Conservation (phyloP, 2,888 invertebrate species). For the Patella ulyssiponensis region DNA sequence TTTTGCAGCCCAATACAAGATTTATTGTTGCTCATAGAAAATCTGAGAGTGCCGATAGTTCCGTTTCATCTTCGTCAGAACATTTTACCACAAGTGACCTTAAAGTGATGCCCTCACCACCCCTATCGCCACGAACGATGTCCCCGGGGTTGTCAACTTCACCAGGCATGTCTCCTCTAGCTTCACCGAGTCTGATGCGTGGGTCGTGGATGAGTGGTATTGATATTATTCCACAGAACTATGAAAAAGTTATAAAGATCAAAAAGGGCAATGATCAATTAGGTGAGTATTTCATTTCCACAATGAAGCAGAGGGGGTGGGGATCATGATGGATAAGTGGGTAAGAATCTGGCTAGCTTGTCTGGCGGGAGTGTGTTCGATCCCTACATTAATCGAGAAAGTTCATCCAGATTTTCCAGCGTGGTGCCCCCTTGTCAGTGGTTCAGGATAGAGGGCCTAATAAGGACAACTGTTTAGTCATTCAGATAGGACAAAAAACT, state of each 20-base stretch:
- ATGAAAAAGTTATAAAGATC: conserved; percentile 76
- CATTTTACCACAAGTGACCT: conserved; percentile 66
- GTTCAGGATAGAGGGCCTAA: too few species aligned
- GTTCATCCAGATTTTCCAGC: too few species aligned
- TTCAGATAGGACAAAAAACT: too few species aligned
- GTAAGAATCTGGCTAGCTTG: too few species aligned
- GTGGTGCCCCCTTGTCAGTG: too few species aligned
- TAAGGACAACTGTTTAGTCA: too few species aligned
- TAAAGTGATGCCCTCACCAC: conserved; percentile 54
- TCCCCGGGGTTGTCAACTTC: conserved; percentile 40
- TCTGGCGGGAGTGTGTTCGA: too few species aligned
- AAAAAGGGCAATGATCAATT: conserved; percentile 76
- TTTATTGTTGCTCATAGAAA: conserved; percentile 30
- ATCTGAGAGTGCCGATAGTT: conserved; percentile 46
- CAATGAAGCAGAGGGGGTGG: too few species aligned
- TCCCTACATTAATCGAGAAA: too few species aligned
- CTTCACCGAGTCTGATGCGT: conserved; percentile 56
- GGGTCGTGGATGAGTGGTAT: conserved; percentile 52
- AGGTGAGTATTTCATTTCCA: conserved; percentile 68
- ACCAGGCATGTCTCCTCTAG: conserved; percentile 57
- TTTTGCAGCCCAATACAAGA: conserved; percentile 16
- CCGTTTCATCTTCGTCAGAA: conserved; percentile 56
- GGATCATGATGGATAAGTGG: too few species aligned
- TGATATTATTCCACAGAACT: conserved; percentile 73
- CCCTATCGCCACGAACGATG: conserved; percentile 46